These are phyloP conservation scores for Crocodylus rhombifer DNA, from an alignment of 2,797 vertebrate species.

Conservation along the genomic window DNA sequence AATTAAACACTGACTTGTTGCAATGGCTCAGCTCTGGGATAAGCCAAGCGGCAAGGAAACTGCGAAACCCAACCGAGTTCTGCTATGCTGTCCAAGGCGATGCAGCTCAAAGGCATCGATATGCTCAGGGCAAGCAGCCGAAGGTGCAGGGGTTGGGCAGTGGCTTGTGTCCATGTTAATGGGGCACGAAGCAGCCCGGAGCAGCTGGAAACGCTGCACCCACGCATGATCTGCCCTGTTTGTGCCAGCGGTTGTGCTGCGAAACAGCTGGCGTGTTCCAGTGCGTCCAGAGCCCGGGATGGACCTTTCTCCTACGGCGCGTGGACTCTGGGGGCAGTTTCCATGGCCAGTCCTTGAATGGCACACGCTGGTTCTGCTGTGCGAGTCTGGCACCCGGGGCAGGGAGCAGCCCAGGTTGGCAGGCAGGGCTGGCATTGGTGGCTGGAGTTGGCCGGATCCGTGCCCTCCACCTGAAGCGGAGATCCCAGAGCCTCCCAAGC, in stretches of 20 bases:
- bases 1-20: not conserved
- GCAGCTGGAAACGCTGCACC: not conserved
- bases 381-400: not conserved
- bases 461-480: too few relatives aligned
- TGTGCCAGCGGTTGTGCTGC: not conserved
- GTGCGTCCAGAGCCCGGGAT: not conserved
- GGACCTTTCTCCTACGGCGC: fast-evolving
- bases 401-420: not conserved
- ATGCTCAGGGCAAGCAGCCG: not conserved
- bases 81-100: not conserved
- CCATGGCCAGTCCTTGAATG: not conserved
- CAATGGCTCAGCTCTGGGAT: not conserved
- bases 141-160: not conserved
- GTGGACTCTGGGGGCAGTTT: not conserved
- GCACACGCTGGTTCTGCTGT: not conserved
- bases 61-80: not conserved
- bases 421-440: not conserved
- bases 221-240: not conserved
- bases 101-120: not conserved
- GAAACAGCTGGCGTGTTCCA: not conserved
- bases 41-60: not conserved
- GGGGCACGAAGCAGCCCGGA: not conserved
- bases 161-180: not conserved
- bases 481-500: too few relatives aligned
- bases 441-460: not conserved